These are phyloP conservation scores for Caenorhabditis afra DNA, from an alignment of 2,888 invertebrate genomes.

Conservation along the genomic window DNA sequence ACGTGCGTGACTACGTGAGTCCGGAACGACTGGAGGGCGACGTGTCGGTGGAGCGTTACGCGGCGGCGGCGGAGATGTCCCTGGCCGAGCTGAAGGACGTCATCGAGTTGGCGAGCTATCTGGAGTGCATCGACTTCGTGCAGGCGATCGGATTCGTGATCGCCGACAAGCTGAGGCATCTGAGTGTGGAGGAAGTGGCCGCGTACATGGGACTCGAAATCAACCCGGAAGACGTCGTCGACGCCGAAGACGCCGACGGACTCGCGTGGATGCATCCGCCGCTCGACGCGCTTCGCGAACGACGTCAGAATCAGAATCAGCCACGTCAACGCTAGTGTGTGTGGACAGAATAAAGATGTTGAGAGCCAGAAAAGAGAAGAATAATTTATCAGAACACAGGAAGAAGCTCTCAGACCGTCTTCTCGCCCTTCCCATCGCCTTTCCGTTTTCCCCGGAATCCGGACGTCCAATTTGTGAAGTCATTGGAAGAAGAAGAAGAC, in stretches of 20 bases:
- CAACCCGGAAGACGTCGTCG: no score
- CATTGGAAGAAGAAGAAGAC: background rate
- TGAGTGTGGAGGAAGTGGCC: background rate
- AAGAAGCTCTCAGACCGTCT: background rate
- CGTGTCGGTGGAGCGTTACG: background rate
- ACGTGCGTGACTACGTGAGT: no score
- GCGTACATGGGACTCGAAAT: background rate
- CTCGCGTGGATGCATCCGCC: no score
- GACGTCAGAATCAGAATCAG: no score
- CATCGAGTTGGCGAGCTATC: constrained; percentile 10
- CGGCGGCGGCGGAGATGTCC: background rate
- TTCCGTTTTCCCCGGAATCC: constrained; percentile 22
- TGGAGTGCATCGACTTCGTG: background rate
- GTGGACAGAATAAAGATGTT: no score
- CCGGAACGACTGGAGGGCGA: no score
- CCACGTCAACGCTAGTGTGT: no score
- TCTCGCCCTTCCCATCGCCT: constrained; percentile 23
- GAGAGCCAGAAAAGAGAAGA: no score
- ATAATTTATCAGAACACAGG: background rate
- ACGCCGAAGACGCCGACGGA: no score
- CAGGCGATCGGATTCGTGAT: constrained; percentile 8
- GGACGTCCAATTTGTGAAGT: constrained; percentile 21
- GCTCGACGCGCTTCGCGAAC: no score
- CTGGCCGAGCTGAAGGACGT: constrained; percentile 1
- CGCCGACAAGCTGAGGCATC: background rate